phyloP scores from a whole-genome alignment of 2,888 invertebrate genomes.

The Steinernema carpocapsae region DNA sequence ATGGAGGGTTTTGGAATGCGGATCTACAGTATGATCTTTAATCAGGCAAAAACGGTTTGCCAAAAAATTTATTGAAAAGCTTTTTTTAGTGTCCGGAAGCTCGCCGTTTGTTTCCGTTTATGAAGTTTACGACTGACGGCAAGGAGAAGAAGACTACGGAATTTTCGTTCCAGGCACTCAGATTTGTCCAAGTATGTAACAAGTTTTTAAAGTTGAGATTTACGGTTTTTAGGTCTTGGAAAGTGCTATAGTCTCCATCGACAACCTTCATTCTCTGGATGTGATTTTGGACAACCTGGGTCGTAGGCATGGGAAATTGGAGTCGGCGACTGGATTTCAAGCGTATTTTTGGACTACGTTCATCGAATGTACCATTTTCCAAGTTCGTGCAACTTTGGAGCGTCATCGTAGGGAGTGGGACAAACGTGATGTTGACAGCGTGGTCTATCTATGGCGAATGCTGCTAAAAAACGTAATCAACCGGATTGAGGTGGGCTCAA shows the following conservation, averaged over 20 bases:
- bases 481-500: constrained; percentile 55
- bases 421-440: constrained; percentile 52
- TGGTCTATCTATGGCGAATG: constrained; percentile 58
- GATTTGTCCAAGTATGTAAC: constrained; percentile 60
- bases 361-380: constrained; percentile 59
- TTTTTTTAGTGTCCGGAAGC: constrained; percentile 55
- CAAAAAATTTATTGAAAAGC: neutral
- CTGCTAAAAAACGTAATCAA: constrained; percentile 59
- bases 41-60: constrained; percentile 51
- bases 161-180: constrained; percentile 61
- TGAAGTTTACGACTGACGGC: constrained; percentile 55
- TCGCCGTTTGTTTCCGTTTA: constrained; percentile 56
- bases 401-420: constrained; percentile 36
- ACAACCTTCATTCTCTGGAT: constrained; percentile 53
- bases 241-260: constrained; percentile 54
- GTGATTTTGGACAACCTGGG: constrained; percentile 62
- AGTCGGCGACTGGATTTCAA: constrained; percentile 50
- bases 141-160: constrained; percentile 57
- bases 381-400: constrained; percentile 52
- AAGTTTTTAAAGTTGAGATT: constrained; percentile 45
- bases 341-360: constrained; percentile 63
- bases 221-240: constrained; percentile 55
- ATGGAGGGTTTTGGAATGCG: constrained; percentile 49
- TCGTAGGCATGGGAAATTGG: constrained; percentile 62
- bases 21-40: constrained; percentile 65